A percentile compares a stretch with the other conserved stretches of the same genome.
Evolutionary conservation across 2,888 invertebrate genomes (phyloP).

Genomic region (Pseudococcus viburni): DNA sequence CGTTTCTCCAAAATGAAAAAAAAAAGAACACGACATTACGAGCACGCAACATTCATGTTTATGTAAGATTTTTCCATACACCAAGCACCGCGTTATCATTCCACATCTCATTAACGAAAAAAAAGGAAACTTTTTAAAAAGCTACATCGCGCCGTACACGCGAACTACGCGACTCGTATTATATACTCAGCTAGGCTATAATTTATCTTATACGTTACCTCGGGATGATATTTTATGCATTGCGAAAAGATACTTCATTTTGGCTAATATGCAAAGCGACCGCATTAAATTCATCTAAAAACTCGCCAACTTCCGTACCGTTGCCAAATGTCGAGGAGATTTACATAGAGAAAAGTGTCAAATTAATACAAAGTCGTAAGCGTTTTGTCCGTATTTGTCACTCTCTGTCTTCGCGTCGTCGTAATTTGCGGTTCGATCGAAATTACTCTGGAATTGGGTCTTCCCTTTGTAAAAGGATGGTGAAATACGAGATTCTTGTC

Average conservation of each 20-base stretch:
- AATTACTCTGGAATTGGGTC: constrained; percentile 3
- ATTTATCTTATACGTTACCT: neutral
- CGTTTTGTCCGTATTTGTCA: constrained; percentile 11
- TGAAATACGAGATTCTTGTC: constrained; percentile 21
- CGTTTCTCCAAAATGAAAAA: neutral
- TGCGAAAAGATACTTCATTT: constrained; percentile 12
- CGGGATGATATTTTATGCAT: constrained; percentile 6
- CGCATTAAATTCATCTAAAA: constrained; percentile 31
- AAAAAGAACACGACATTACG: constrained; percentile 6
- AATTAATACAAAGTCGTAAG: constrained; percentile 27
- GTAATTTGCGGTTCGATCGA: constrained; percentile 22
- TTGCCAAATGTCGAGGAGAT: constrained; percentile 16
- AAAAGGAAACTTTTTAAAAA: constrained; percentile 1
- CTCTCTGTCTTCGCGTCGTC: neutral
- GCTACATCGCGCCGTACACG: constrained; percentile 15
- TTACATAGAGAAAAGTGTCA: constrained; percentile 21
- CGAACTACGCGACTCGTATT: neutral
- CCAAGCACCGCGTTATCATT: constrained; percentile 7
- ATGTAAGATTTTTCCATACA: constrained; percentile 27
- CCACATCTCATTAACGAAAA: constrained; percentile 32
- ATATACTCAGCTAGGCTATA: neutral
- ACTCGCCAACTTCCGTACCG: constrained; percentile 8
- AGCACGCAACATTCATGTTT: constrained; percentile 22
- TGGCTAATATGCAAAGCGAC: constrained; percentile 32
- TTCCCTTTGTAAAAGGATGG: neutral